phyloP scores from a whole-genome alignment of 2,797 vertebrate genomes.

The Acestrorhynchus altus region DNA sequence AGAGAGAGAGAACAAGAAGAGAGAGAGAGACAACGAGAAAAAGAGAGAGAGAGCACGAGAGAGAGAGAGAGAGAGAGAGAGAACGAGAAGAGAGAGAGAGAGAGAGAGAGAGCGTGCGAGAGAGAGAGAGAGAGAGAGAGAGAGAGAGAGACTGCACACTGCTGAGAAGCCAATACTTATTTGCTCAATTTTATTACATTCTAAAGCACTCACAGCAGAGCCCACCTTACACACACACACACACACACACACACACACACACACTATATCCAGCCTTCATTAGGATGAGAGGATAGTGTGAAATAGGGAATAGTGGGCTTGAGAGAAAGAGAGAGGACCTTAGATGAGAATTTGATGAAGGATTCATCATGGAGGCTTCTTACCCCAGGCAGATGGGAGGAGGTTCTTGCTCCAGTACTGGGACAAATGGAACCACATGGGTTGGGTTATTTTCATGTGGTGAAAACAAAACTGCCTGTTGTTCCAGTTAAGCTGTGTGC shows the following conservation, averaged over 20 bases:
- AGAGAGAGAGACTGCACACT: slow-evolving; percentile 54
- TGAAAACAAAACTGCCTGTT: too few relatives aligned
- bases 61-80: not conserved
- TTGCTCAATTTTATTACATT: slow-evolving; percentile 54
- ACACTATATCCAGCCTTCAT: not conserved
- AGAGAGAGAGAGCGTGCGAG: not conserved
- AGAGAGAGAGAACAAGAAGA: slow-evolving; percentile 12
- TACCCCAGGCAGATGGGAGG: too few relatives aligned
- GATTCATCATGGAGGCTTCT: too few relatives aligned
- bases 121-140: slow-evolving; percentile 22
- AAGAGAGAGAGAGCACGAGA: not conserved
- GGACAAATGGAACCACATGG: too few relatives aligned
- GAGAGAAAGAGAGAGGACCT: slow-evolving; percentile 9
- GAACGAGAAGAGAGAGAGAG: not conserved
- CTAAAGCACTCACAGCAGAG: slow-evolving; percentile 50
- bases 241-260: slow-evolving; percentile 7
- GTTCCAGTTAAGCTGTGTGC: too few relatives aligned
- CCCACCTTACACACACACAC: not conserved
- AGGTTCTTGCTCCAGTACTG: too few relatives aligned
- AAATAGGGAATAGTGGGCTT: not conserved
- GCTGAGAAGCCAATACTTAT: slow-evolving; percentile 60
- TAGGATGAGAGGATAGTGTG: not conserved
- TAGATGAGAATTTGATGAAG: too few relatives aligned
- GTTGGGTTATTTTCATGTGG: too few relatives aligned
- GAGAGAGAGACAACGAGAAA: slow-evolving; percentile 13